Percentiles rank a stretch among this genome's conserved stretches.
Evolutionary conservation across 2,888 invertebrate genomes (phyloP).

Genomic region (Eupithecia centaureata): DNA sequence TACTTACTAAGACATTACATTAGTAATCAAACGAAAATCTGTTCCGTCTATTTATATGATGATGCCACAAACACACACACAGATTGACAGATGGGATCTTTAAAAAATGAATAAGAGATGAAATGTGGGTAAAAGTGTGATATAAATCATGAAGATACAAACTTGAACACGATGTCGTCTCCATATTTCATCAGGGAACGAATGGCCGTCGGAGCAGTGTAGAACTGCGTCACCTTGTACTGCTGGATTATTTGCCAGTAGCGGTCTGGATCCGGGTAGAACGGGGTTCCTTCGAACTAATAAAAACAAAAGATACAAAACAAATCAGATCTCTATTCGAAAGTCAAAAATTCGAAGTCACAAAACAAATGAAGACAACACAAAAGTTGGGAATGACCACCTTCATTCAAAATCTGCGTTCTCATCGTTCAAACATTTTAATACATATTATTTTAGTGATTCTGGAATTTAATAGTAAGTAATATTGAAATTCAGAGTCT

Average conservation of each 20-base stretch:
- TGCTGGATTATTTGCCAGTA: slow-evolving; percentile 97
- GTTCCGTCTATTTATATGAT: no score
- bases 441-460: no score
- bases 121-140: neutral
- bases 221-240: slow-evolving; percentile 97
- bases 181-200: slow-evolving; percentile 97
- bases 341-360: neutral
- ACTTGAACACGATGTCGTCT: slow-evolving; percentile 86
- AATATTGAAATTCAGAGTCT: no score
- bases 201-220: slow-evolving; percentile 99
- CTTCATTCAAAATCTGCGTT: neutral
- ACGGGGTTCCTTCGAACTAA: slow-evolving; percentile 98
- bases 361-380: neutral
- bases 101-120: no score
- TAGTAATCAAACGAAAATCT: no score
- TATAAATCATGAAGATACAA: slow-evolving; percentile 50
- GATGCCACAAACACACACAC: no score
- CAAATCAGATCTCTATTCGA: neutral
- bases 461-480: no score
- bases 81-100: no score
- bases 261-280: slow-evolving; percentile 95
- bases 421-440: neutral
- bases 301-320: slow-evolving; percentile 37
- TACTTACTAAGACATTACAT: no score
- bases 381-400: neutral